Evolutionary conservation across 2,113 vertebrate species (phyloP).

Genomic region (Theristicus caerulescens): DNA sequence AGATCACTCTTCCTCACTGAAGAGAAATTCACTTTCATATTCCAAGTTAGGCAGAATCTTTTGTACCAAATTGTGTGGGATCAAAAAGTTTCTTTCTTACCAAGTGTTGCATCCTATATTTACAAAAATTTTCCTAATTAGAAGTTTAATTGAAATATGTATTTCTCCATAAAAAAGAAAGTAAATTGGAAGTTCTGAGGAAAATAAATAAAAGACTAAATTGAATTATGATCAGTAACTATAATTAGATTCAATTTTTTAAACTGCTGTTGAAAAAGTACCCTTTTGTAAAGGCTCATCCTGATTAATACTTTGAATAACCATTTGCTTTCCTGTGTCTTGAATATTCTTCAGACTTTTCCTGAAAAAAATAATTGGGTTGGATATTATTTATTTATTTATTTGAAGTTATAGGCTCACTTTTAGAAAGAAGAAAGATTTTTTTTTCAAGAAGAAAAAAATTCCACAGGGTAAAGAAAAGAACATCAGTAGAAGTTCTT

Average conservation of each 20-base stretch:
- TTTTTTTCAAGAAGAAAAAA: background rate
- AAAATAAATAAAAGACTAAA: background rate
- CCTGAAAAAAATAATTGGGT: background rate
- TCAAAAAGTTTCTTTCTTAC: background rate
- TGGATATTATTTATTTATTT: background rate
- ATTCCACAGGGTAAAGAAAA: background rate
- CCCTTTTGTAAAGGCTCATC: background rate
- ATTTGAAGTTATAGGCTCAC: background rate
- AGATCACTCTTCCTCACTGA: background rate
- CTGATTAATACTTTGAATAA: background rate
- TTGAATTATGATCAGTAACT: background rate
- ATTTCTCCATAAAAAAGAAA: background rate
- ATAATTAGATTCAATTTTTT: background rate
- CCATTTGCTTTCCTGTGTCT: background rate
- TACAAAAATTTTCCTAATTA: background rate
- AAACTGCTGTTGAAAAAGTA: background rate
- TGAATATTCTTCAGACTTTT: background rate
- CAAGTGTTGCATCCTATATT: background rate
- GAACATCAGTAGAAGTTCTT: background rate
- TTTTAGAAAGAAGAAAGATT: background rate
- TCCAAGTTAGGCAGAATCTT: background rate
- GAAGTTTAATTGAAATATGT: background rate
- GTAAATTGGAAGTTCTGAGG: background rate
- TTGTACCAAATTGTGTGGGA: background rate
- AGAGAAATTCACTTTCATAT: background rate